A percentile compares a stretch with the other conserved stretches of the same genome.
phyloP scores from a whole-genome alignment of 2,113 vertebrate genomes.

The Menura novaehollandiae region DNA sequence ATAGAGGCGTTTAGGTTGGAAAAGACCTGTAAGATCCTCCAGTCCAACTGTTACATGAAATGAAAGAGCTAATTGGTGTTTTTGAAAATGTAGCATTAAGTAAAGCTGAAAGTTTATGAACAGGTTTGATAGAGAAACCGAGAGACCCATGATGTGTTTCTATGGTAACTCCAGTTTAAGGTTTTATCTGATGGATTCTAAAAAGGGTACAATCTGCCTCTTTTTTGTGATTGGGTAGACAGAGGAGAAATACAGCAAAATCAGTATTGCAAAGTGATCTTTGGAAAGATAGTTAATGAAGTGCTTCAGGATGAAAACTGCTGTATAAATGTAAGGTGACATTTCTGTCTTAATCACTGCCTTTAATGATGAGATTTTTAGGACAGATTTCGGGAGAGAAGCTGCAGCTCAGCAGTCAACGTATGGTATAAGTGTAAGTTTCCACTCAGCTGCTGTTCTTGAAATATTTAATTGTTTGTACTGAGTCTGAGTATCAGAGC shows the following conservation, averaged over 20 bases:
- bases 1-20: neutral
- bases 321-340: neutral
- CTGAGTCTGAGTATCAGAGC: neutral
- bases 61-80: neutral
- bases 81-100: neutral
- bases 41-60: neutral
- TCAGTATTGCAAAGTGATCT: constrained; percentile 13
- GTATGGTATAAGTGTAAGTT: neutral
- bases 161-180: constrained; percentile 55
- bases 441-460: neutral
- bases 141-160: constrained; percentile 36
- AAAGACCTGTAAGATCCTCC: neutral
- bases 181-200: constrained; percentile 47
- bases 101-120: constrained; percentile 52
- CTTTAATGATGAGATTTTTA: neutral
- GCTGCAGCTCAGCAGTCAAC: neutral
- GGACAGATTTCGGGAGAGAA: neutral
- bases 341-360: constrained; percentile 36
- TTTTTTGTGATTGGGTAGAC: constrained; percentile 5
- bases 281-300: constrained; percentile 38
- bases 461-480: neutral
- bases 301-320: constrained; percentile 35
- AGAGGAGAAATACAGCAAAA: constrained; percentile 34
- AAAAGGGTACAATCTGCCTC: constrained; percentile 20
- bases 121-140: neutral